Conservation (phyloP, 2,113 vertebrate genomes). For the Spizaetus ornatus region DNA sequence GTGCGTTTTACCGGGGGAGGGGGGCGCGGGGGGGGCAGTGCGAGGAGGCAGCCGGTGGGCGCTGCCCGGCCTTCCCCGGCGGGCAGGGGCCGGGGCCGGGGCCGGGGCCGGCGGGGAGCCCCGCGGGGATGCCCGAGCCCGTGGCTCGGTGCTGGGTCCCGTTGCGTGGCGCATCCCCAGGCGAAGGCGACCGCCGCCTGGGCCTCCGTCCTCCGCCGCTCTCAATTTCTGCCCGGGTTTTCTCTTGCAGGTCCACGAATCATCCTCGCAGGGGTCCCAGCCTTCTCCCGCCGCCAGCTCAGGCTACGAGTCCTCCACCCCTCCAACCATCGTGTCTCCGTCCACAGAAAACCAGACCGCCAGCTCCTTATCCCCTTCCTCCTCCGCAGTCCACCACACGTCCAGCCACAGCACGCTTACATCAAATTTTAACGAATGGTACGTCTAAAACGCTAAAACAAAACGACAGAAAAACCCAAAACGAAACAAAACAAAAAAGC, state of each 20-base stretch:
- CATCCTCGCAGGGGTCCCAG: conserved; percentile 90
- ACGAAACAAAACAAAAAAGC: conserved; percentile 70
- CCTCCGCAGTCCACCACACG: conserved; percentile 95
- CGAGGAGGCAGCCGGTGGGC: no score
- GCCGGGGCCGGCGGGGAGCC: background rate
- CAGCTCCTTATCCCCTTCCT: conserved; percentile 96
- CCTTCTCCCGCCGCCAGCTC: conserved; percentile 98
- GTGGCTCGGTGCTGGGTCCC: background rate
- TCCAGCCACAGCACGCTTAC: conserved; percentile 97
- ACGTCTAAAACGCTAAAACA: conserved; percentile 92
- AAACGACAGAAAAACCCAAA: conserved; percentile 37
- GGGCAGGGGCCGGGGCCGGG: background rate
- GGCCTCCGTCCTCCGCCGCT: background rate
- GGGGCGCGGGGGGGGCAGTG: no score
- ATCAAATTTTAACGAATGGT: conserved; percentile 99
- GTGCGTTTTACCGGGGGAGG: no score
- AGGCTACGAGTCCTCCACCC: conserved; percentile 98
- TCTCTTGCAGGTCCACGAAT: conserved; percentile 92
- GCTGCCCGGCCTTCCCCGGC: no score
- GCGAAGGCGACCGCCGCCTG: background rate
- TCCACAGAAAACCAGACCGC: conserved; percentile 97
- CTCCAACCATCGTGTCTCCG: conserved; percentile 97
- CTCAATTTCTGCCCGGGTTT: conserved; percentile 41
- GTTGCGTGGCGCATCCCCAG: background rate
- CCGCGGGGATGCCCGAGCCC: background rate